phyloP scores from a whole-genome alignment of 2,888 invertebrate species.

The Diplazon laetatorius region DNA sequence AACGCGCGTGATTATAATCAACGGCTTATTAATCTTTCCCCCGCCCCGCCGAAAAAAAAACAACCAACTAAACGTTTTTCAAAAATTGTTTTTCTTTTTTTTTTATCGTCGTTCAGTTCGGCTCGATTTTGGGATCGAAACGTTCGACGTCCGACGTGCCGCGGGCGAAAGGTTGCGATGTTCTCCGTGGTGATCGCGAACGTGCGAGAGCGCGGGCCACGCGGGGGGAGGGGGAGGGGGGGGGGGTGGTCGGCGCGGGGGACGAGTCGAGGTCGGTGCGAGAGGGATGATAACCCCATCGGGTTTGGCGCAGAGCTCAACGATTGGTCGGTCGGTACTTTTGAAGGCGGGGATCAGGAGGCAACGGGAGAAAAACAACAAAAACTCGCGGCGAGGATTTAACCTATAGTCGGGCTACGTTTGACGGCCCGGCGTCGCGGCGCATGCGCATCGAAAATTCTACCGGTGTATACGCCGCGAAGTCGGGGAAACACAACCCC shows the following conservation, averaged over 20 bases:
- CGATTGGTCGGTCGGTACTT: slow-evolving; percentile 81
- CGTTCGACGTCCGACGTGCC: background rate
- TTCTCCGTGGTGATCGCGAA: background rate
- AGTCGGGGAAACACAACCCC: slow-evolving; percentile 56
- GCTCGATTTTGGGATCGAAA: too few relatives aligned
- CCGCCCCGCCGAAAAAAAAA: too few relatives aligned
- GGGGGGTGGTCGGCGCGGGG: slow-evolving; percentile 52
- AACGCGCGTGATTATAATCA: too few relatives aligned
- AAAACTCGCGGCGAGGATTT: slow-evolving; percentile 81
- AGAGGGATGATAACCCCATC: slow-evolving; percentile 36
- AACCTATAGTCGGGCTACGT: slow-evolving; percentile 82
- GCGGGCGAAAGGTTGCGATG: slow-evolving; percentile 11
- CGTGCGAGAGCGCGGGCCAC: background rate
- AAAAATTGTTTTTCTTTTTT: too few relatives aligned
- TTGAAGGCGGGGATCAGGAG: slow-evolving; percentile 83
- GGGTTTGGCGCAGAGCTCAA: slow-evolving; percentile 17
- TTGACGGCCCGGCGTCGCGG: slow-evolving; percentile 77
- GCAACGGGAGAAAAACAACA: slow-evolving; percentile 81
- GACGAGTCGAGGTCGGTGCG: slow-evolving; percentile 37
- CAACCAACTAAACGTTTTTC: too few relatives aligned
- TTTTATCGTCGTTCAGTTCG: too few relatives aligned
- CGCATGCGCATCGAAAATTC: slow-evolving; percentile 45
- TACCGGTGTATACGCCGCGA: slow-evolving; percentile 16
- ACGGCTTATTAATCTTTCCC: too few relatives aligned
- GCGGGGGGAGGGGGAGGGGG: background rate